phyloP scores from a whole-genome alignment of 2,888 invertebrate species.

The Euplexia lucipara region DNA sequence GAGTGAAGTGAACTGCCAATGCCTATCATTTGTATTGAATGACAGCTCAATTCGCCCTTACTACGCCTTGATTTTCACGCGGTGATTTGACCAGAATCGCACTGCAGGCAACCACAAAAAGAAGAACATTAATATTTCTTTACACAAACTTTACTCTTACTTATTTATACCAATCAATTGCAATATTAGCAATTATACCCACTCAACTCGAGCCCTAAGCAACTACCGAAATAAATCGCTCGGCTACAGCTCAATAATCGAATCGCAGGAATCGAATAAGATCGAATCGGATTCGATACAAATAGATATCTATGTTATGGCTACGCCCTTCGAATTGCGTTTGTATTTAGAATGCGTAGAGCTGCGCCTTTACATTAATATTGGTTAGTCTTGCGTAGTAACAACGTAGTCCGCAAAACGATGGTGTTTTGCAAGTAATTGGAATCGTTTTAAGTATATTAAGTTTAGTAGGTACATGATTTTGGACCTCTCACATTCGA shows the following conservation, averaged over 20 bases:
- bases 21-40: too few species aligned
- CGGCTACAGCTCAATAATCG: slow-evolving; percentile 44
- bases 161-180: slow-evolving; percentile 34
- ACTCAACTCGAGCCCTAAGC: slow-evolving; percentile 16
- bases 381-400: slow-evolving; percentile 36
- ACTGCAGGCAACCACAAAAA: too few species aligned
- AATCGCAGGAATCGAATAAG: slow-evolving; percentile 41
- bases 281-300: slow-evolving; percentile 42
- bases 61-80: too few species aligned
- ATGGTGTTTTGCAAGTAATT: slow-evolving; percentile 14
- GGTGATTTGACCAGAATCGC: too few species aligned
- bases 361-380: slow-evolving; percentile 47
- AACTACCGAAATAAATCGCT: slow-evolving; percentile 53
- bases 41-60: too few species aligned
- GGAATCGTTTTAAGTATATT: slow-evolving; percentile 5
- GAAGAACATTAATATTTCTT: not conserved
- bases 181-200: slow-evolving; percentile 32
- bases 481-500: too few species aligned
- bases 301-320: slow-evolving; percentile 53
- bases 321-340: slow-evolving; percentile 44
- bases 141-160: not conserved
- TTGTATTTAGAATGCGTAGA: slow-evolving; percentile 56
- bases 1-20: too few species aligned
- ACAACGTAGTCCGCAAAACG: not conserved
- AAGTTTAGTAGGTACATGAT: too few species aligned